Conservation (phyloP, 2,113 vertebrate genomes). For the Vulpes vulpes region DNA sequence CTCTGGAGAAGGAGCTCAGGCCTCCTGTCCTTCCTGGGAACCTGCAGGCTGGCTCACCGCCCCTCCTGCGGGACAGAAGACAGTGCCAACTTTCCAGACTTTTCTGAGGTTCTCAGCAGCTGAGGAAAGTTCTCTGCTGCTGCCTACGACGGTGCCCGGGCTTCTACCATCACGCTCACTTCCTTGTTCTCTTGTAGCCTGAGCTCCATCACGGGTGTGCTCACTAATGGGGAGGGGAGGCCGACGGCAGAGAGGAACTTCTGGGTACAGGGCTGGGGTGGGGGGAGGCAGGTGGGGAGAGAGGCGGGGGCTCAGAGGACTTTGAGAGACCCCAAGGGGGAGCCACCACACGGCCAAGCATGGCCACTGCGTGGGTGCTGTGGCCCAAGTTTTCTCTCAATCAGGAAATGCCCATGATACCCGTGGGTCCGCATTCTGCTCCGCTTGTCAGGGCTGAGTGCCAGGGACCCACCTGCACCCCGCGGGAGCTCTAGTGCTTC, state of each 20-base stretch:
- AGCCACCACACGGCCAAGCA: rapidly evolving
- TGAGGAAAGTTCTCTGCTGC: background rate
- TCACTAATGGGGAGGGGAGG: rapidly evolving
- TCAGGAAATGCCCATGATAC: rapidly evolving
- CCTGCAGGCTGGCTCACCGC: background rate
- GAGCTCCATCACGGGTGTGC: rapidly evolving
- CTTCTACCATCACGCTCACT: rapidly evolving
- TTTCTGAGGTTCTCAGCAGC: background rate
- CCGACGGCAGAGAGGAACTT: rapidly evolving
- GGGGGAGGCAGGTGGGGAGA: background rate
- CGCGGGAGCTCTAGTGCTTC: background rate
- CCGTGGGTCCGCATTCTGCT: rapidly evolving
- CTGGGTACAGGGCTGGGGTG: background rate
- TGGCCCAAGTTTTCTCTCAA: rapidly evolving
- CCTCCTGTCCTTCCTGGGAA: background rate
- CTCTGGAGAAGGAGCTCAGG: background rate
- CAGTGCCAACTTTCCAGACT: rapidly evolving
- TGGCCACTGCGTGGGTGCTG: rapidly evolving
- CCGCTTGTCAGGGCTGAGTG: rapidly evolving
- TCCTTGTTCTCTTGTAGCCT: background rate
- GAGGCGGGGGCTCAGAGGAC: rapidly evolving
- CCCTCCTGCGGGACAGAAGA: background rate
- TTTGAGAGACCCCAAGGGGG: background rate
- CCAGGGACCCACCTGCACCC: rapidly evolving
- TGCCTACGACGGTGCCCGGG: rapidly evolving